These are phyloP conservation scores for Brevipalpus yothersi DNA, from an alignment of 1,140 invertebrate species.

Conservation along the genomic window DNA sequence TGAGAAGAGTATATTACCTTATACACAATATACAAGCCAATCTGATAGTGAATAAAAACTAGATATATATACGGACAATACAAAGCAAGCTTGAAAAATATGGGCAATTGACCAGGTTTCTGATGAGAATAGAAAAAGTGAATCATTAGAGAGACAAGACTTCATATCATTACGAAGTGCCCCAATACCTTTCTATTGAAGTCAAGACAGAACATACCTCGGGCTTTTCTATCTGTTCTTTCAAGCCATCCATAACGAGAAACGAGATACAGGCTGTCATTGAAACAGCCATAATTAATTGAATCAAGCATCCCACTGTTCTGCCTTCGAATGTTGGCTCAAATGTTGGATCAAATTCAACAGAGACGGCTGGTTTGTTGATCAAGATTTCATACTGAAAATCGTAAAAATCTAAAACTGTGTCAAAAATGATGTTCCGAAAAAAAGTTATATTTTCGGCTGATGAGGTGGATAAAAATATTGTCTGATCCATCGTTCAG, in stretches of 20 bases:
- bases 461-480: too few species aligned
- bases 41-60: slow-evolving; percentile 67
- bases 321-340: slow-evolving; percentile 76
- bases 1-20: slow-evolving; percentile 27
- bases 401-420: too few species aligned
- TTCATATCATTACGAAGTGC: slow-evolving; percentile 4
- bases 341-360: slow-evolving; percentile 29
- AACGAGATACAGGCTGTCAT: slow-evolving; percentile 87
- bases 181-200: too few species aligned
- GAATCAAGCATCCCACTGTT: slow-evolving; percentile 68
- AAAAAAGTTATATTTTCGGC: too few species aligned
- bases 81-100: slow-evolving; percentile 84
- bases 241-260: slow-evolving; percentile 57
- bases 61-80: slow-evolving; percentile 84
- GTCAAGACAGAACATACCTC: neutral
- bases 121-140: slow-evolving; percentile 23
- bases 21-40: slow-evolving; percentile 67
- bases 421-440: too few species aligned
- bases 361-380: slow-evolving; percentile 14
- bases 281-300: slow-evolving; percentile 80
- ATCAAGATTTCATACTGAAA: too few species aligned
- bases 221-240: neutral
- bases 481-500: too few species aligned
- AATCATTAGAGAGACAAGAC: neutral
- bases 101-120: slow-evolving; percentile 62